Evolutionary conservation across 2,797 vertebrate species (phyloP).

Genomic region (Antennarius maculatus): DNA sequence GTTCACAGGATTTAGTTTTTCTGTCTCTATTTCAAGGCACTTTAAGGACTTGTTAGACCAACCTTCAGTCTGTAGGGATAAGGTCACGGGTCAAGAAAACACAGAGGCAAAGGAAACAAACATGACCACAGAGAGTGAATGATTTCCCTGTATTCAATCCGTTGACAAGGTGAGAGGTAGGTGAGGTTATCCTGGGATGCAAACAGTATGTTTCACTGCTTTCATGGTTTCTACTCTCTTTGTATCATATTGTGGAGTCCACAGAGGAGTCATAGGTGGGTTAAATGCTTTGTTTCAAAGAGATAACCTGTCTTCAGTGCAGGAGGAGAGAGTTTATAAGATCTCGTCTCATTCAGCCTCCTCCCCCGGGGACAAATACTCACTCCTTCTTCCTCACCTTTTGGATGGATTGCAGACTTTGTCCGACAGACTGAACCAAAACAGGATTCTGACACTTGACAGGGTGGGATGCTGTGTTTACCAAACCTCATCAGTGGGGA

Average conservation of each 20-base stretch:
- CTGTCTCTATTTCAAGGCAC: neutral
- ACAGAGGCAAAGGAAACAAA: constrained; percentile 39
- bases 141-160: constrained; percentile 57
- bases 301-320: constrained; percentile 55
- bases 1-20: constrained; percentile 3
- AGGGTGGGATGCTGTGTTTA: constrained; percentile 62
- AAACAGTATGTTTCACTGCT: constrained; percentile 38
- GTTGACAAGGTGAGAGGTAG: constrained; percentile 39
- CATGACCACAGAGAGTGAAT: constrained; percentile 23
- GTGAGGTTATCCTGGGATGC: constrained; percentile 56
- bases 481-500: constrained; percentile 44
- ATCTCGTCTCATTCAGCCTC: constrained; percentile 51
- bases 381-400: constrained; percentile 24
- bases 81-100: constrained; percentile 32
- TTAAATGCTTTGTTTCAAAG: constrained; percentile 62
- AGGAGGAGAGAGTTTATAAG: constrained; percentile 47
- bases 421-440: constrained; percentile 39
- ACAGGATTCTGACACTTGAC: constrained; percentile 58
- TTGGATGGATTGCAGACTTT: constrained; percentile 43
- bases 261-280: constrained; percentile 41
- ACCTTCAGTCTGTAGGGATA: constrained; percentile 12
- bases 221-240: constrained; percentile 28
- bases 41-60: constrained; percentile 1
- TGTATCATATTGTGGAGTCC: constrained; percentile 28
- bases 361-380: constrained; percentile 27